These are phyloP conservation scores for Centroberyx gerrardi DNA, from an alignment of 2,797 vertebrate species.

Conservation along the genomic window DNA sequence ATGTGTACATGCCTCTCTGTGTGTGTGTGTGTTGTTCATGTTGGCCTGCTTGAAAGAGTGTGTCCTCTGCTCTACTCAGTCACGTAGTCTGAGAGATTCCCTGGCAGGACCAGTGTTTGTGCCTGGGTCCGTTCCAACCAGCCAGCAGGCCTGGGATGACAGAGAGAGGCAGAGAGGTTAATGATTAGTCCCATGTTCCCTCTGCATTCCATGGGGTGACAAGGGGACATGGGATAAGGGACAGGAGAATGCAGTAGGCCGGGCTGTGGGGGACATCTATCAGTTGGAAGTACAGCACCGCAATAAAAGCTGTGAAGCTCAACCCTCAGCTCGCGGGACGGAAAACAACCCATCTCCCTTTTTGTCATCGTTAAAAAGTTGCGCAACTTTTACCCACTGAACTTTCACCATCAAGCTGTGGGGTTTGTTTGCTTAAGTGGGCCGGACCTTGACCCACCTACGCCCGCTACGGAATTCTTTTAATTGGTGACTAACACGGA, in stretches of 20 bases:
- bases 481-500: slow-evolving; percentile 63
- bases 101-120: slow-evolving; percentile 79
- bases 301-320: slow-evolving; percentile 20
- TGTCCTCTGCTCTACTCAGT: slow-evolving; percentile 64
- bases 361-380: slow-evolving; percentile 25
- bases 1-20: slow-evolving; percentile 12
- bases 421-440: slow-evolving; percentile 57
- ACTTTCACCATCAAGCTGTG: slow-evolving; percentile 47
- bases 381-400: slow-evolving; percentile 33
- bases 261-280: slow-evolving; percentile 18
- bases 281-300: slow-evolving; percentile 21
- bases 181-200: slow-evolving; percentile 86
- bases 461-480: slow-evolving; percentile 35
- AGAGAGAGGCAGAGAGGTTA: slow-evolving; percentile 82
- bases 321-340: neutral
- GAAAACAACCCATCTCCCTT: neutral
- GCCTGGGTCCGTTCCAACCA: slow-evolving; percentile 80
- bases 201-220: slow-evolving; percentile 71
- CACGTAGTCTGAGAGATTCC: slow-evolving; percentile 80
- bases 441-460: slow-evolving; percentile 59
- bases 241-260: slow-evolving; percentile 44
- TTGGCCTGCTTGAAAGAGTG: slow-evolving; percentile 51
- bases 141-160: slow-evolving; percentile 74
- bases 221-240: slow-evolving; percentile 70
- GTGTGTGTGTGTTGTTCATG: slow-evolving; percentile 37